These are phyloP conservation scores for Tretioscincus oriximinensis DNA, from an alignment of 2,113 vertebrate genomes.

Conservation along the genomic window DNA sequence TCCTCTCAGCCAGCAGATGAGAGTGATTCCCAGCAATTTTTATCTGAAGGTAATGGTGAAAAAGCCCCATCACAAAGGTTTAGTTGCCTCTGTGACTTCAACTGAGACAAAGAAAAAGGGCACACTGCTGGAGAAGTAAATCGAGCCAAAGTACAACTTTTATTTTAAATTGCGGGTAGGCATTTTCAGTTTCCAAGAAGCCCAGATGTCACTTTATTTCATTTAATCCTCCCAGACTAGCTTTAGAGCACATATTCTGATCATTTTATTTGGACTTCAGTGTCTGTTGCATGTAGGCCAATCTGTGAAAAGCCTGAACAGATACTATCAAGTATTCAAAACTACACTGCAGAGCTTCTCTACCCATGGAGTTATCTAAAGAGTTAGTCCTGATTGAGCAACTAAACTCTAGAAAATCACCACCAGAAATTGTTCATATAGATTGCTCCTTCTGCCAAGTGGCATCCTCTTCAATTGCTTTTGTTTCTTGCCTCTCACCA, in stretches of 20 bases:
- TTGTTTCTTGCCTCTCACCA: background rate
- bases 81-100: background rate
- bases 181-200: background rate
- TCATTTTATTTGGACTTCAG: background rate
- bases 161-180: background rate
- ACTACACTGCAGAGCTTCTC: background rate
- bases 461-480: background rate
- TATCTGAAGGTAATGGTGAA: too few species aligned
- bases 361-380: conserved; percentile 21
- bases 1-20: too few species aligned
- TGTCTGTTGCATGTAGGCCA: background rate
- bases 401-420: conserved; percentile 1
- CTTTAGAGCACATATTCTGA: too few species aligned
- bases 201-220: background rate
- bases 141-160: background rate
- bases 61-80: background rate
- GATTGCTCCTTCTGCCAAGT: background rate
- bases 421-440: background rate
- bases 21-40: too few species aligned
- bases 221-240: background rate
- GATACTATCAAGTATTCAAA: background rate
- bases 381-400: conserved; percentile 28
- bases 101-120: background rate
- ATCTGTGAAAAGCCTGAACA: too few species aligned
- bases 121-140: background rate